Evolutionary conservation across 2,797 vertebrate species (phyloP).

Genomic region (Enteromius anoplus): DNA sequence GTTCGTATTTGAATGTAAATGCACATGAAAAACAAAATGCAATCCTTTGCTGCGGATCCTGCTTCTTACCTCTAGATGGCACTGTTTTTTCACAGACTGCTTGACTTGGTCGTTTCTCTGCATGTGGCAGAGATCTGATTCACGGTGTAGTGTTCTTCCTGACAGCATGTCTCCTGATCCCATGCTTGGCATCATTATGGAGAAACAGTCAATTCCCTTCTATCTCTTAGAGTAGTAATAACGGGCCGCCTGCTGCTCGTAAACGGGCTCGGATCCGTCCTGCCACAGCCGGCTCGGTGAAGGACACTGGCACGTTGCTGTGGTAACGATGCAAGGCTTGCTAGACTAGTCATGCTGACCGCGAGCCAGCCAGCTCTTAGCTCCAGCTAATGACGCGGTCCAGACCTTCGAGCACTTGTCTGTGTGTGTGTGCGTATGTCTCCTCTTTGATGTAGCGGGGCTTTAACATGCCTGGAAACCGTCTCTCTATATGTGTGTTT

Average conservation of each 20-base stretch:
- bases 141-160: conserved; percentile 27
- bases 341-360: conserved; percentile 26
- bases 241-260: conserved; percentile 22
- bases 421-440: conserved; percentile 1
- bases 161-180: conserved; percentile 32
- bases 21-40: background rate
- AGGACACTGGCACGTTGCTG: conserved; percentile 39
- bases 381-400: conserved; percentile 30
- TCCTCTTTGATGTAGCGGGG: background rate
- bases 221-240: conserved; percentile 33
- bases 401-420: background rate
- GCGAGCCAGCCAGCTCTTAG: background rate
- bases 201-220: conserved; percentile 26
- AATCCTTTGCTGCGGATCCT: background rate
- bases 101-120: background rate
- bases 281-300: conserved; percentile 15
- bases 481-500: conserved; percentile 4
- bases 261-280: background rate
- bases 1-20: too few relatives aligned
- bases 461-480: conserved; percentile 1
- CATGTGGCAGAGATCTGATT: conserved; percentile 4
- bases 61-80: conserved; percentile 67
- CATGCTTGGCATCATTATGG: conserved; percentile 40
- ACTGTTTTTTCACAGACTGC: conserved; percentile 62
- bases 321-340: background rate